phyloP scores from a whole-genome alignment of 2,113 vertebrate genomes.

The Etheostoma spectabile region DNA sequence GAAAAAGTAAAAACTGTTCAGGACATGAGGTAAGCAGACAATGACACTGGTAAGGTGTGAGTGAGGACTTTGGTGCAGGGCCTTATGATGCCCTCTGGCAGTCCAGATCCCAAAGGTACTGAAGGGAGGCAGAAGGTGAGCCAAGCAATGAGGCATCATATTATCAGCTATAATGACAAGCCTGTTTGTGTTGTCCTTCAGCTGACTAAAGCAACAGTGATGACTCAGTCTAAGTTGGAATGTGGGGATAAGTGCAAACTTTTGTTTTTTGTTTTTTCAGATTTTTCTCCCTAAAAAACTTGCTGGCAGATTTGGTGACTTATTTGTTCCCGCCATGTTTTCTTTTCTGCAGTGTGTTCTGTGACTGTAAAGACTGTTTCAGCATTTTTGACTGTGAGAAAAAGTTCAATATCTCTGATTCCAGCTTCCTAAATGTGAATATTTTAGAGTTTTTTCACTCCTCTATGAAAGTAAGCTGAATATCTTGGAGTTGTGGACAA shows the following conservation, averaged over 20 bases:
- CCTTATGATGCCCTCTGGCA: slow-evolving; percentile 5
- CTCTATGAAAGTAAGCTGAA: no score
- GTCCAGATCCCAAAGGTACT: slow-evolving; percentile 5
- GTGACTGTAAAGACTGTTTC: neutral
- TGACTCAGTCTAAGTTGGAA: neutral
- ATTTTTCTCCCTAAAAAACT: neutral
- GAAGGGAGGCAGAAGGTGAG: slow-evolving; percentile 1
- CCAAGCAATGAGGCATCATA: slow-evolving; percentile 22
- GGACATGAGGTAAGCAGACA: neutral
- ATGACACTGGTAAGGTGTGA: neutral
- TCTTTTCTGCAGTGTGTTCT: neutral
- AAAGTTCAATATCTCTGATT: no score
- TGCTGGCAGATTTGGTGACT: neutral
- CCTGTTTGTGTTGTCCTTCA: neutral
- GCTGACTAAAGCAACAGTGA: slow-evolving; percentile 10
- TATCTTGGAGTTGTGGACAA: no score
- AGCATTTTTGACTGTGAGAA: neutral
- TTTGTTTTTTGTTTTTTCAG: neutral
- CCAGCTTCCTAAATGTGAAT: no score
- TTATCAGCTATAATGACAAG: slow-evolving; percentile 16
- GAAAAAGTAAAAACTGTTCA: neutral
- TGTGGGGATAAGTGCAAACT: neutral
- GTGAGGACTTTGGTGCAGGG: slow-evolving; percentile 3
- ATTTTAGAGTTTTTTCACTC: no score
- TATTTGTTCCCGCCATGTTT: neutral